phyloP scores from a whole-genome alignment of 2,888 invertebrate species.

The Ashinkailepas kermadecensis region DNA sequence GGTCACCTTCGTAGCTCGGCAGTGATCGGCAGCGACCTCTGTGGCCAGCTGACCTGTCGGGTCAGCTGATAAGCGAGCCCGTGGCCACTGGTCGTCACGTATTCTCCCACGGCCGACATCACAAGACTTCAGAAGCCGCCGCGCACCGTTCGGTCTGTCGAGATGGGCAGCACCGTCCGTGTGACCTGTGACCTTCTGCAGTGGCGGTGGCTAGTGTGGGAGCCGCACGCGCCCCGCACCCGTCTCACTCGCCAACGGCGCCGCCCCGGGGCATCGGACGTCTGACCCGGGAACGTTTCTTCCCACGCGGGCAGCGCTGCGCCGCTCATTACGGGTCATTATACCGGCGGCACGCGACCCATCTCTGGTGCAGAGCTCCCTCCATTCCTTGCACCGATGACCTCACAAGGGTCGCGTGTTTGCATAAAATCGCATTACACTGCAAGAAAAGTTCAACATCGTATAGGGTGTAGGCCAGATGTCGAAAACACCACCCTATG shows the following conservation, averaged over 20 bases:
- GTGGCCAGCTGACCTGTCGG: not conserved
- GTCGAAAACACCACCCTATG: no score
- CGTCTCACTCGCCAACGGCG: not conserved
- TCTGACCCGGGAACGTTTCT: not conserved
- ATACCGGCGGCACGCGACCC: not conserved
- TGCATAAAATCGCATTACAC: no score
- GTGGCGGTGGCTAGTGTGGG: not conserved
- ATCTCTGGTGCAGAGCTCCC: not conserved
- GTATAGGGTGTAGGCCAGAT: no score
- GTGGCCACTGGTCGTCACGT: not conserved
- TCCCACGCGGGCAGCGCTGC: not conserved
- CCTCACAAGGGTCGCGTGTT: not conserved
- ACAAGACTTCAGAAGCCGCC: no score
- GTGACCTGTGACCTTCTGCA: slow-evolving; percentile 6
- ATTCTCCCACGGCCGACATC: no score
- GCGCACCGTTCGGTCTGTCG: not conserved
- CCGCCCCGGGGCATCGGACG: not conserved
- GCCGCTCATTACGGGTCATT: slow-evolving; percentile 5
- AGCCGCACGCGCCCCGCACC: slow-evolving; percentile 8
- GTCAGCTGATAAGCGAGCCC: not conserved
- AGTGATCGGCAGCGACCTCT: not conserved
- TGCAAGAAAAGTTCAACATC: no score
- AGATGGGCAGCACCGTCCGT: not conserved
- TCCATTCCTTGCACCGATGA: not conserved
- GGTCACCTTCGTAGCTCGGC: no score